Conservation (phyloP, 2,888 invertebrate species). For the Smittia aterrima region DNA sequence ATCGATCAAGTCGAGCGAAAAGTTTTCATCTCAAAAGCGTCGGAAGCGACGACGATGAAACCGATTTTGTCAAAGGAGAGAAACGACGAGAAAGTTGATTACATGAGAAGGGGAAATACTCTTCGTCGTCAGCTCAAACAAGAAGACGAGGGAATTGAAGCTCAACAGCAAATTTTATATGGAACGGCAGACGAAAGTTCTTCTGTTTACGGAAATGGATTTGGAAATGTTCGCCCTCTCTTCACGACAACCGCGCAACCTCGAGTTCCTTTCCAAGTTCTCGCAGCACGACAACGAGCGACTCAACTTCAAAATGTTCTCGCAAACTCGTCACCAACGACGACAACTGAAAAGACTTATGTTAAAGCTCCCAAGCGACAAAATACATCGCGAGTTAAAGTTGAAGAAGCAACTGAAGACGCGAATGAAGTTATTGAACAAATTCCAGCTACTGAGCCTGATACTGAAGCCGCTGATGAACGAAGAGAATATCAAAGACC, state of each 20-base stretch:
- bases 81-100: conserved; percentile 27
- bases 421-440: conserved; percentile 59
- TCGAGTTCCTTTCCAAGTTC: conserved; percentile 57
- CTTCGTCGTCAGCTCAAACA: conserved; percentile 60
- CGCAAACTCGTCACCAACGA: conserved; percentile 42
- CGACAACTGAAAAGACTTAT: conserved; percentile 53
- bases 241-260: conserved; percentile 65
- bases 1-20: conserved; percentile 44
- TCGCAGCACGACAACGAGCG: conserved; percentile 56
- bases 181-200: conserved; percentile 62
- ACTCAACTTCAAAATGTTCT: conserved; percentile 45
- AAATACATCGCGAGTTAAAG: conserved; percentile 53
- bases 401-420: conserved; percentile 59
- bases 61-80: conserved; percentile 54
- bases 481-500: conserved; percentile 42
- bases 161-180: conserved; percentile 55
- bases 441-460: conserved; percentile 52
- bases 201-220: conserved; percentile 67
- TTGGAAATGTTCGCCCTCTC: conserved; percentile 64
- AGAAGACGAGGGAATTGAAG: conserved; percentile 55
- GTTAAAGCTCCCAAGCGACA: conserved; percentile 42
- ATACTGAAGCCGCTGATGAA: conserved; percentile 42
- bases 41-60: conserved; percentile 50
- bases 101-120: conserved; percentile 56
- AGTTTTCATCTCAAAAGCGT: conserved; percentile 42